phyloP scores from a whole-genome alignment of 1,140 invertebrate genomes.

The Drosophila baimaii region DNA sequence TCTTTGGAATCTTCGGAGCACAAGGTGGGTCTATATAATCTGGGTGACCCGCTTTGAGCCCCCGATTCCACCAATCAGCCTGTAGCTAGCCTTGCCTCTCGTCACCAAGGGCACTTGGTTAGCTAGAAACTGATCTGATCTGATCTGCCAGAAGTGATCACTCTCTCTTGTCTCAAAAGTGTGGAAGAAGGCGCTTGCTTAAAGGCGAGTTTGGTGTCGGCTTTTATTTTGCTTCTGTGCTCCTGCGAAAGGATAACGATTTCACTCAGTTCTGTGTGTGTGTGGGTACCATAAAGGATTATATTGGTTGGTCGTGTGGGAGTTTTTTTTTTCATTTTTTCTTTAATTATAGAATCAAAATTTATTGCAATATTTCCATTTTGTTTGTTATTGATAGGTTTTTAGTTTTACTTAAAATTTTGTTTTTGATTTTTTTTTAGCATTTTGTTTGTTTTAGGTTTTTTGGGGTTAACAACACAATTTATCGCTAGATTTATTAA shows the following conservation, averaged over 20 bases:
- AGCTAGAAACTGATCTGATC: conserved; percentile 14
- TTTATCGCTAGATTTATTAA: conserved; percentile 60
- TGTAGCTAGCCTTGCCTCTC: conserved; percentile 11
- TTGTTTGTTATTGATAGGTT: conserved; percentile 40
- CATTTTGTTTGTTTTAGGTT: conserved; percentile 36
- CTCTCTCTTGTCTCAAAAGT: not conserved
- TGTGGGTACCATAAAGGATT: conserved; percentile 29
- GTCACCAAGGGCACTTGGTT: not conserved
- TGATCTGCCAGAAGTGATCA: not conserved
- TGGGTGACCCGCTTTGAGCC: conserved; percentile 9
- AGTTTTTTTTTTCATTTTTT: not conserved
- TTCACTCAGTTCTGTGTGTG: conserved; percentile 40
- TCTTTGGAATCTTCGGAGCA: conserved; percentile 9
- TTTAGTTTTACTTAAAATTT: conserved; percentile 52
- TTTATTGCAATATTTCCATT: conserved; percentile 60
- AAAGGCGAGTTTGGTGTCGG: conserved; percentile 41
- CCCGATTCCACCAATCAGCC: conserved; percentile 27
- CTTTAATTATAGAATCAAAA: conserved; percentile 58
- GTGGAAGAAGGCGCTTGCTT: conserved; percentile 27
- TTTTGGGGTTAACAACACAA: conserved; percentile 71
- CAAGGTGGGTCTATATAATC: conserved; percentile 5
- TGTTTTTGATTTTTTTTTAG: conserved; percentile 41
- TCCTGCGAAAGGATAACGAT: conserved; percentile 21
- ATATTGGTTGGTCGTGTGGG: conserved; percentile 35
- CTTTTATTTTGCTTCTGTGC: conserved; percentile 31